A percentile compares a stretch with the other conserved stretches of the same genome.
Conservation (phyloP, 2,113 vertebrate genomes). For the Scartelaos histophorus region DNA sequence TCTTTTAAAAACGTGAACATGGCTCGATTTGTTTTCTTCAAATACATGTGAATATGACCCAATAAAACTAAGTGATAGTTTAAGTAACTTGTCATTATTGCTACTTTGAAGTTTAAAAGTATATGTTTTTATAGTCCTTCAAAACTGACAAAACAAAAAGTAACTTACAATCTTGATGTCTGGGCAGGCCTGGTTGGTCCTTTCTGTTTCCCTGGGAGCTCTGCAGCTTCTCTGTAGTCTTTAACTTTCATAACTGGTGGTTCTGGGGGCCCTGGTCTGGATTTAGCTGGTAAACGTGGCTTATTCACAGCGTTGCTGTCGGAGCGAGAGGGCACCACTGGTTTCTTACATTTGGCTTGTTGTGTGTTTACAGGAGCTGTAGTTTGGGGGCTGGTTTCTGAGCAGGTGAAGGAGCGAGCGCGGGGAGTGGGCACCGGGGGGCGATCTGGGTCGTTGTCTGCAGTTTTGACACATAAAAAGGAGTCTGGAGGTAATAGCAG, state of each 20-base stretch:
- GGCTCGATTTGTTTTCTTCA: too few relatives aligned
- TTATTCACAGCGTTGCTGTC: conserved; percentile 73
- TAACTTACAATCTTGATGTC: conserved; percentile 63
- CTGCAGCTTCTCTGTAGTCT: conserved; percentile 86
- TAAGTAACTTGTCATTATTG: not conserved
- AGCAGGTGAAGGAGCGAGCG: conserved; percentile 87
- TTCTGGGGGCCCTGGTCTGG: conserved; percentile 76
- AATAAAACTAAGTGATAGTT: too few relatives aligned
- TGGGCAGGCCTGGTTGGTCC: conserved; percentile 62
- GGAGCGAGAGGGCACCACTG: conserved; percentile 80
- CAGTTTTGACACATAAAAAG: conserved; percentile 66
- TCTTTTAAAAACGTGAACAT: too few relatives aligned
- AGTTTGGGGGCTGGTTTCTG: conserved; percentile 71
- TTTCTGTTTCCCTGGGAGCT: conserved; percentile 78
- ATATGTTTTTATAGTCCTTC: not conserved
- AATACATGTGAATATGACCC: too few relatives aligned
- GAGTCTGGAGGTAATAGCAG: conserved; percentile 64
- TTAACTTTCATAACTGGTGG: conserved; percentile 76
- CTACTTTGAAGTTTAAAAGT: not conserved
- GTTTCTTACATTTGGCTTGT: conserved; percentile 75
- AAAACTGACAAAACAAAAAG: not conserved
- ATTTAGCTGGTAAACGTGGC: conserved; percentile 86
- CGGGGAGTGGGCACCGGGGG: conserved; percentile 78
- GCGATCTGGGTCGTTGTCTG: conserved; percentile 76
- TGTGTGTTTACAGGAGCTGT: conserved; percentile 30